Percentiles rank a stretch among this genome's conserved stretches.
Conservation (phyloP, 2,888 invertebrate species). For the Dynastes tityus region DNA sequence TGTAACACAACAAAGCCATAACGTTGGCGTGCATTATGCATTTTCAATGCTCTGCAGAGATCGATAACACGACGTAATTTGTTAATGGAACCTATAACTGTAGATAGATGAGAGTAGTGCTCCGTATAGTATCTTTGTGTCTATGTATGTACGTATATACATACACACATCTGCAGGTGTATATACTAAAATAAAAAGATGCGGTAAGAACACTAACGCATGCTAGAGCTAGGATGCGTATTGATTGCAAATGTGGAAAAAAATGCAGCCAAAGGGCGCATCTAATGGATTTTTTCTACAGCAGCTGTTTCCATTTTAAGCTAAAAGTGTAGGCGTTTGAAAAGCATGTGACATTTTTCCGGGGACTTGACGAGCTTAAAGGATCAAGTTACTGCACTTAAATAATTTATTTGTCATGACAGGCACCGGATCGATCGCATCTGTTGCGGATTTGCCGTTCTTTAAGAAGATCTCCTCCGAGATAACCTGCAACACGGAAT, state of each 20-base stretch:
- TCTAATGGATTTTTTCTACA: slow-evolving; percentile 36
- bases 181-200: neutral
- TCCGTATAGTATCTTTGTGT: no score
- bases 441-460: slow-evolving; percentile 22
- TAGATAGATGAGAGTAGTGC: no score
- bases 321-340: slow-evolving; percentile 39
- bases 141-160: no score
- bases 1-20: no score
- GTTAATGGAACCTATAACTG: no score
- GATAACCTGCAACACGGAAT: neutral
- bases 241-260: slow-evolving; percentile 3
- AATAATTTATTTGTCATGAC: slow-evolving; percentile 43
- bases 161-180: no score
- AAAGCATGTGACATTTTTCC: slow-evolving; percentile 41
- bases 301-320: slow-evolving; percentile 43
- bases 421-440: slow-evolving; percentile 23
- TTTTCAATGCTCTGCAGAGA: no score
- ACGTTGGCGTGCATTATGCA: no score
- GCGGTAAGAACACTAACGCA: neutral
- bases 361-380: slow-evolving; percentile 30
- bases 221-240: neutral
- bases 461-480: slow-evolving; percentile 8
- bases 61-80: no score
- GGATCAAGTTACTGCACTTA: slow-evolving; percentile 41
- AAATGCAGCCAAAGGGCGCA: slow-evolving; percentile 21